phyloP scores from a whole-genome alignment of 2,113 vertebrate species.

The Cephalopholis sonnerati region DNA sequence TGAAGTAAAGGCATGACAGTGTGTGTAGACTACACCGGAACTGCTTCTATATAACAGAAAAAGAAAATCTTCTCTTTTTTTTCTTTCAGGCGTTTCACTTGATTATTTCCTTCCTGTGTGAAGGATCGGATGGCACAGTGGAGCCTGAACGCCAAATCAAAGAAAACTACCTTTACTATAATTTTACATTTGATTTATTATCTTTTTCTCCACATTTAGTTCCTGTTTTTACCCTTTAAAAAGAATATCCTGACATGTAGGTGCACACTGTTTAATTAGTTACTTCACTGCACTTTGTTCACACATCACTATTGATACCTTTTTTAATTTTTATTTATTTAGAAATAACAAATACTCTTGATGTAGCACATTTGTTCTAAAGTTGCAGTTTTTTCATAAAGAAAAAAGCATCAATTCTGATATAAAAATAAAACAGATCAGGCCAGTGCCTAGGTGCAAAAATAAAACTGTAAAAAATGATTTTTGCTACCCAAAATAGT shows the following conservation, averaged over 20 bases:
- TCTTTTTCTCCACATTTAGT: background rate
- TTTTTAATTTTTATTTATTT: too few relatives aligned
- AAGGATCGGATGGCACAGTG: background rate
- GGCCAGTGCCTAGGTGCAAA: background rate
- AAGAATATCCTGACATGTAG: too few relatives aligned
- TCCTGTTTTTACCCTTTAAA: background rate
- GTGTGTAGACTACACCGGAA: slow-evolving; percentile 14
- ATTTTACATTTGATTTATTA: background rate
- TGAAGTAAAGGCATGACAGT: slow-evolving; percentile 31
- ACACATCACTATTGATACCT: too few relatives aligned
- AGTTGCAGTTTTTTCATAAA: background rate
- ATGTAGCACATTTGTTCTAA: background rate
- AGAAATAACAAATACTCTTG: background rate
- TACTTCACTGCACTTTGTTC: background rate
- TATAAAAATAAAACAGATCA: background rate
- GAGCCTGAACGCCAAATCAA: background rate
- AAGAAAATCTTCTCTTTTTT: slow-evolving; percentile 4
- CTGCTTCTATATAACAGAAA: background rate
- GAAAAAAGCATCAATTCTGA: background rate
- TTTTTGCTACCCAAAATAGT: background rate
- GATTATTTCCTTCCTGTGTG: background rate
- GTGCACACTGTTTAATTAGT: too few relatives aligned
- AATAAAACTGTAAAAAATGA: background rate
- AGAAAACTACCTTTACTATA: background rate
- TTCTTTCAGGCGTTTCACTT: background rate